Base-by-base conservation (phyloP, 2,797 vertebrate species). In the Semotilus atromaculatus region DNA sequence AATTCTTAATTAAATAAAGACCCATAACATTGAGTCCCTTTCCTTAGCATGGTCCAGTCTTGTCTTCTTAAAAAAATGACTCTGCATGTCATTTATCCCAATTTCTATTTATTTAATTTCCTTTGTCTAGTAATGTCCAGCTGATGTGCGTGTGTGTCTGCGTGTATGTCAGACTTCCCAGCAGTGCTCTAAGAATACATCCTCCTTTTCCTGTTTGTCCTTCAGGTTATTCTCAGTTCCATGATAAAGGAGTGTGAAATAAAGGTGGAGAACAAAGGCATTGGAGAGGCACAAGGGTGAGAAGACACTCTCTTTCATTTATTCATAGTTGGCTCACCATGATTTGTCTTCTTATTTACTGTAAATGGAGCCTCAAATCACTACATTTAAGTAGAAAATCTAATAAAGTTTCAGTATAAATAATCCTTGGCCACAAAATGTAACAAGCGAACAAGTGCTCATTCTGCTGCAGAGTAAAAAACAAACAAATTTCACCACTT, bases 241-340 rank as follows among this genome's bases (percentile, higher is more conserved):
- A 99, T 99, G 98, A 97, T 99, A 94, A 99, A 98, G 91, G 98
- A 99, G 93, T 99, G 98, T 91, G 98, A 99, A 95, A 97, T 97
- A 91, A 99, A 99, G 95, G 95, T 99, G 93, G 98, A 99, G 93
- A 99, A 97, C 94, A 96, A 97, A 94, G 96, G 95, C 21, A 97
- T 97, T 90, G 96, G 97, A 90, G 98, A 99, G 81, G 96, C 97
- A 1, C 98, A 97, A 93, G 97, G 98, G 98, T 99, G 94, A 97
- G 95, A 81, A 38, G 74, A 70, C 29, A 1, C 18, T 53, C 36
- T 34, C 43, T 7, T 45, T 77, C 13, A 19, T 73, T 64, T 26
- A 62, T 31, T 43, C 14, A 43, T 34, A n/a, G 51, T 55, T 73
- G n/a, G 2, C 48, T 58, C 80, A 8, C 18, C 23, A 7, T n/a